Evolutionary conservation across 2,888 invertebrate species (phyloP).

Genomic region (Drosophila nigricruria): DNA sequence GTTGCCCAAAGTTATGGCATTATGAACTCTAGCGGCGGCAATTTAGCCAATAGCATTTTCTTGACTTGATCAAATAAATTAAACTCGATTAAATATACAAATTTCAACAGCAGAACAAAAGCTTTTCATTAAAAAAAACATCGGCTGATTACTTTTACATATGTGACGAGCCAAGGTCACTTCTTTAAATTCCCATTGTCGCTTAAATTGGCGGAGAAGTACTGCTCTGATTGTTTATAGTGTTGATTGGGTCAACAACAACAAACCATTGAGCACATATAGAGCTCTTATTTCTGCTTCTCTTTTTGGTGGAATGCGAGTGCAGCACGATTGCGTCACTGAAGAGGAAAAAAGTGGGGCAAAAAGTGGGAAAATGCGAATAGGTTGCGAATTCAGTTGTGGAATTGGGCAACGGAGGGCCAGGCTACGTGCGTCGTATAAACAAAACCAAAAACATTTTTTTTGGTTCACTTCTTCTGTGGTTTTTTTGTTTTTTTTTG

Average conservation of each 20-base stretch:
- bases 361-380: slow-evolving; percentile 4
- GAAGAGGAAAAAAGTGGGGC: background rate
- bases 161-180: background rate
- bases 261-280: slow-evolving; percentile 20
- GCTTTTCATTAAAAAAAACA: no score
- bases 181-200: slow-evolving; percentile 6
- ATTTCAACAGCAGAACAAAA: no score
- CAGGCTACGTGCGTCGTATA: slow-evolving; percentile 47
- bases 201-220: slow-evolving; percentile 21
- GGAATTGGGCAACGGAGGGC: slow-evolving; percentile 4
- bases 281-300: background rate
- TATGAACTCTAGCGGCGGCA: no score
- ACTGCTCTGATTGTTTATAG: slow-evolving; percentile 33
- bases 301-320: slow-evolving; percentile 18
- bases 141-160: background rate
- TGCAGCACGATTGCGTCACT: slow-evolving; percentile 44
- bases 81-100: no score
- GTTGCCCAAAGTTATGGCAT: no score
- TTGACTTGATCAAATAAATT: no score
- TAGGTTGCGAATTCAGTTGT: background rate
- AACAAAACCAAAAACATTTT: slow-evolving; percentile 49
- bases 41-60: no score
- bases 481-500: background rate
- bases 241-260: slow-evolving; percentile 47
- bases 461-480: no score